Conservation (phyloP, 2,888 invertebrate species). For the Epistrophella euchroma region DNA sequence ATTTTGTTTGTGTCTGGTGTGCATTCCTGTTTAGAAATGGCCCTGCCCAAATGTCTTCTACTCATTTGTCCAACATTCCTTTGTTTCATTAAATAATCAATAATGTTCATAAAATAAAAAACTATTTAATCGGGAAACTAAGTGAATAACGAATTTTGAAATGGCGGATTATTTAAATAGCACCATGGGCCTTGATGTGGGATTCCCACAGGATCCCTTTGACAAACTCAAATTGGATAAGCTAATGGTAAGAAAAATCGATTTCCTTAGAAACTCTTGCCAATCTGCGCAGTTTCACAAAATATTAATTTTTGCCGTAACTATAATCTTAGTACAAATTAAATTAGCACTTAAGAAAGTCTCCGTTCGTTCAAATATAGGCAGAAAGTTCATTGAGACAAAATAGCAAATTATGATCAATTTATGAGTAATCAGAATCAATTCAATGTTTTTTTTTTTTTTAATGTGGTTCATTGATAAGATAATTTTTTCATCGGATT, state of each 20-base stretch:
- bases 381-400: neutral
- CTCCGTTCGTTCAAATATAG: neutral
- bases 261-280: slow-evolving; percentile 14
- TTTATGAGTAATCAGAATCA: slow-evolving; percentile 2
- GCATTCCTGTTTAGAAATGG: slow-evolving; percentile 45
- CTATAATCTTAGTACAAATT: slow-evolving; percentile 30
- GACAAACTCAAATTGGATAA: slow-evolving; percentile 91
- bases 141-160: slow-evolving; percentile 9
- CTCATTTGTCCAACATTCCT: slow-evolving; percentile 16
- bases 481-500: neutral
- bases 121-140: slow-evolving; percentile 5
- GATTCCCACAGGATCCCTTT: slow-evolving; percentile 84
- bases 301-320: slow-evolving; percentile 41
- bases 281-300: slow-evolving; percentile 60
- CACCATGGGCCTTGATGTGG: slow-evolving; percentile 79
- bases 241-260: slow-evolving; percentile 85
- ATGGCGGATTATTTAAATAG: slow-evolving; percentile 11
- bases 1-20: slow-evolving; percentile 37
- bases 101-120: slow-evolving; percentile 16
- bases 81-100: slow-evolving; percentile 43
- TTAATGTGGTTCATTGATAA: neutral
- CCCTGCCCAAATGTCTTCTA: slow-evolving; percentile 66
- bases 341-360: neutral
- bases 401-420: neutral
- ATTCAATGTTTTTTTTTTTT: neutral